Conservation (phyloP, 2,888 invertebrate species). For the Apodemia zela region DNA sequence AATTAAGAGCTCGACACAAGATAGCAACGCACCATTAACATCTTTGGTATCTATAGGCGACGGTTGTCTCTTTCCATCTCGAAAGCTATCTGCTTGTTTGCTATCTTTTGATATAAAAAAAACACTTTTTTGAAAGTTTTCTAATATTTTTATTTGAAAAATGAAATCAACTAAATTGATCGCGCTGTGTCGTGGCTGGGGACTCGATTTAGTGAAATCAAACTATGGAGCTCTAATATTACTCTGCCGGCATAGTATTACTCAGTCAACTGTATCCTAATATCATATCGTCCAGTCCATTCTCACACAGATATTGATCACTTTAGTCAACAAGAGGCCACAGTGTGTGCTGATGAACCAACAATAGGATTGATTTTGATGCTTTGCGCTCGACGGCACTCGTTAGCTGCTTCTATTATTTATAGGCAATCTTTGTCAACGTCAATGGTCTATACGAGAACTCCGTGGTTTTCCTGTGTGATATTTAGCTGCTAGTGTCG, state of each 20-base stretch:
- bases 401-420: slow-evolving; percentile 36
- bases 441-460: slow-evolving; percentile 31
- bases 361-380: slow-evolving; percentile 36
- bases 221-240: too few species aligned
- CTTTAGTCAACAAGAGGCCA: slow-evolving; percentile 28
- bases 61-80: too few species aligned
- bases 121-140: too few species aligned
- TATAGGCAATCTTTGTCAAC: slow-evolving; percentile 37
- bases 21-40: too few species aligned
- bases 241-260: not conserved
- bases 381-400: slow-evolving; percentile 31
- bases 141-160: too few species aligned
- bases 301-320: slow-evolving; percentile 24
- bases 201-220: too few species aligned
- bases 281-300: slow-evolving; percentile 12
- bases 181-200: too few species aligned
- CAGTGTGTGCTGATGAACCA: slow-evolving; percentile 34
- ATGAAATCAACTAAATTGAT: too few species aligned
- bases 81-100: too few species aligned
- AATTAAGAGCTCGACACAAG: too few species aligned
- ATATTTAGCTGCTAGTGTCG: slow-evolving; percentile 26
- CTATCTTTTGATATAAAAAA: too few species aligned
- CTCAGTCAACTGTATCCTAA: slow-evolving; percentile 3
- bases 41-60: too few species aligned
- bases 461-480: slow-evolving; percentile 28